Conservation (phyloP, 1,140 invertebrate species). For the Drosophila aff. region DNA sequence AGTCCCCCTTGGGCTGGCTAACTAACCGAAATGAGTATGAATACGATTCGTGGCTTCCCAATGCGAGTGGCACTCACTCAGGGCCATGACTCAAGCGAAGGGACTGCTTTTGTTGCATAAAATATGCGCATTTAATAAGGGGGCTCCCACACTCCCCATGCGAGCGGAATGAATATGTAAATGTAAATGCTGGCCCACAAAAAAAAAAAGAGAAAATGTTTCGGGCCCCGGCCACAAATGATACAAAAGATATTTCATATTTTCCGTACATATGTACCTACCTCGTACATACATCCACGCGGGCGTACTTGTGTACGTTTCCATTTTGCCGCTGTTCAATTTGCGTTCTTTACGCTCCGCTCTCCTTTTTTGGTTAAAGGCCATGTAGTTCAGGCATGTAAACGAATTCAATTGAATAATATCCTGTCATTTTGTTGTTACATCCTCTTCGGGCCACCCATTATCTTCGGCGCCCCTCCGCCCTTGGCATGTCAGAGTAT, state of each 20-base stretch:
- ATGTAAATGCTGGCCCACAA: slow-evolving; percentile 59
- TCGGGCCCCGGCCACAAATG: slow-evolving; percentile 38
- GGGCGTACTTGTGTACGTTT: slow-evolving; percentile 26
- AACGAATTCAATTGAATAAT: slow-evolving; percentile 84
- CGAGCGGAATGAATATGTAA: slow-evolving; percentile 67
- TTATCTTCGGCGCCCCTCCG: slow-evolving; percentile 15
- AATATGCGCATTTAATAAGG: slow-evolving; percentile 82
- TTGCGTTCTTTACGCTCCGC: slow-evolving; percentile 44
- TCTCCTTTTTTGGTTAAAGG: slow-evolving; percentile 58
- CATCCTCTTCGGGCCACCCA: slow-evolving; percentile 42
- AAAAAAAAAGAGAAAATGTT: slow-evolving; percentile 48
- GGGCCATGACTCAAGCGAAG: slow-evolving; percentile 32
- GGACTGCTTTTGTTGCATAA: slow-evolving; percentile 63
- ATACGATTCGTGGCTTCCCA: slow-evolving; percentile 42
- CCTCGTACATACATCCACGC: background rate
- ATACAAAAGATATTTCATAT: slow-evolving; percentile 66
- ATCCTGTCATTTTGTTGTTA: slow-evolving; percentile 80
- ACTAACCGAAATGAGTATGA: slow-evolving; percentile 53
- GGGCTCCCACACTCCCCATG: slow-evolving; percentile 26
- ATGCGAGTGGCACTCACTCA: slow-evolving; percentile 38
- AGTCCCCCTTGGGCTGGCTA: slow-evolving; percentile 33
- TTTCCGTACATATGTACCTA: slow-evolving; percentile 12
- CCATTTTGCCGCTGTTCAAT: slow-evolving; percentile 65
- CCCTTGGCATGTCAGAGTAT: slow-evolving; percentile 71
- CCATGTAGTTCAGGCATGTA: slow-evolving; percentile 81